These are phyloP conservation scores for Drosophila teissieri DNA, from an alignment of 1,140 invertebrate genomes.

Conservation along the genomic window DNA sequence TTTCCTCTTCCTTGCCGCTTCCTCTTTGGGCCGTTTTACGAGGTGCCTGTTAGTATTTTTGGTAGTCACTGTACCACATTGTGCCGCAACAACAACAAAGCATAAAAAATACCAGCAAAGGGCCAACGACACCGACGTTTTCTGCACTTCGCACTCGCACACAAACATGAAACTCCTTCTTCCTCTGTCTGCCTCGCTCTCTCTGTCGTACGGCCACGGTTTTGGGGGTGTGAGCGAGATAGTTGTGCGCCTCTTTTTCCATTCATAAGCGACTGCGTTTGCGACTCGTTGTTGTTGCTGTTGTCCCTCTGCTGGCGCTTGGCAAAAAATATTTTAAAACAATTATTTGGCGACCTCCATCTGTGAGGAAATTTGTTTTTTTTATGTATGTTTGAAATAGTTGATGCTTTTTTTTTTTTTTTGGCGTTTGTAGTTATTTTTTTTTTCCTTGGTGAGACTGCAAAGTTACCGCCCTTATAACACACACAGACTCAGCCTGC, in stretches of 20 bases:
- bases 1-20: slow-evolving; percentile 1
- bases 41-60: slow-evolving; percentile 71
- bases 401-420: slow-evolving; percentile 1
- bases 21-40: slow-evolving; percentile 58
- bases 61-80: slow-evolving; percentile 80
- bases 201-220: slow-evolving; percentile 2
- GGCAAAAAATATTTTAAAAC: slow-evolving; percentile 13
- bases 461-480: slow-evolving; percentile 27
- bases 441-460: slow-evolving; percentile 2
- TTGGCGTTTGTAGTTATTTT: slow-evolving; percentile 1
- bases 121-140: slow-evolving; percentile 69
- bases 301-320: slow-evolving; percentile 37
- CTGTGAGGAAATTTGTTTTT: slow-evolving; percentile 27
- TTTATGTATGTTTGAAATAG: slow-evolving; percentile 17
- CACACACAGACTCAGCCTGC: slow-evolving; percentile 7
- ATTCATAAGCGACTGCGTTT: slow-evolving; percentile 57
- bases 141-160: slow-evolving; percentile 21
- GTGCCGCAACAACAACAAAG: slow-evolving; percentile 49
- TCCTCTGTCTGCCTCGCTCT: background rate
- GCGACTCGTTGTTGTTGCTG: slow-evolving; percentile 20
- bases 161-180: slow-evolving; percentile 20
- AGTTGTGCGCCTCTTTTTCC: slow-evolving; percentile 39
- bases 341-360: slow-evolving; percentile 5
- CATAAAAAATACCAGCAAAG: slow-evolving; percentile 56
- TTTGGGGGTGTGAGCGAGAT: slow-evolving; percentile 23